These are phyloP conservation scores for Sisyra nigra DNA, from an alignment of 2,888 invertebrate species.

Conservation along the genomic window DNA sequence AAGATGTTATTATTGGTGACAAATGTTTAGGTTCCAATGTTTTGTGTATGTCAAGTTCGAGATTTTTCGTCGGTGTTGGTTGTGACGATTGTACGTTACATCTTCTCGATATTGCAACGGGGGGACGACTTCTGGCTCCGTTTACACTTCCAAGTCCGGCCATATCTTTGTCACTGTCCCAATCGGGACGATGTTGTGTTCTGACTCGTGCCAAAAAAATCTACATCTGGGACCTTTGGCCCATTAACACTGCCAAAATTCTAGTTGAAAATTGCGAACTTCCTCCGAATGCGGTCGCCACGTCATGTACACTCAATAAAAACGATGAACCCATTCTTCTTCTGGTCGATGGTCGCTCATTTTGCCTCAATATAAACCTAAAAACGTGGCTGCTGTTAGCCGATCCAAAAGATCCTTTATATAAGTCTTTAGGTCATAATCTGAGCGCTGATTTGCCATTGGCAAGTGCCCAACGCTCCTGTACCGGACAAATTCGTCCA, in stretches of 20 bases:
- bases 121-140: constrained; percentile 32
- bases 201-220: constrained; percentile 35
- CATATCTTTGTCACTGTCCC: constrained; percentile 36
- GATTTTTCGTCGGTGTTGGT: constrained; percentile 40
- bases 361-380: constrained; percentile 63
- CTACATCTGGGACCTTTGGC: constrained; percentile 41
- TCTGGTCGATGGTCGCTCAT: constrained; percentile 73
- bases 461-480: constrained; percentile 23
- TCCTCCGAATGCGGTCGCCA: constrained; percentile 14
- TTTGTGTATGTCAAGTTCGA: constrained; percentile 40
- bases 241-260: not conserved
- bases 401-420: constrained; percentile 36
- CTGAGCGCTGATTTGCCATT: constrained; percentile 21
- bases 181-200: constrained; percentile 31
- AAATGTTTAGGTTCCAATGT: constrained; percentile 44
- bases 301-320: constrained; percentile 36
- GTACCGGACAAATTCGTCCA: constrained; percentile 16
- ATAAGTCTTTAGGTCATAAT: constrained; percentile 26
- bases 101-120: constrained; percentile 35
- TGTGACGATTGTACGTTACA: constrained; percentile 54
- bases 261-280: not conserved
- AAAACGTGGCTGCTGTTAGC: constrained; percentile 46
- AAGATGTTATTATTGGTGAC: no score
- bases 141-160: constrained; percentile 39
- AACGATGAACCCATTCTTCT: constrained; percentile 66